Evolutionary conservation across 2,888 invertebrate species (phyloP).

Genomic region (Bimastos eiseni): DNA sequence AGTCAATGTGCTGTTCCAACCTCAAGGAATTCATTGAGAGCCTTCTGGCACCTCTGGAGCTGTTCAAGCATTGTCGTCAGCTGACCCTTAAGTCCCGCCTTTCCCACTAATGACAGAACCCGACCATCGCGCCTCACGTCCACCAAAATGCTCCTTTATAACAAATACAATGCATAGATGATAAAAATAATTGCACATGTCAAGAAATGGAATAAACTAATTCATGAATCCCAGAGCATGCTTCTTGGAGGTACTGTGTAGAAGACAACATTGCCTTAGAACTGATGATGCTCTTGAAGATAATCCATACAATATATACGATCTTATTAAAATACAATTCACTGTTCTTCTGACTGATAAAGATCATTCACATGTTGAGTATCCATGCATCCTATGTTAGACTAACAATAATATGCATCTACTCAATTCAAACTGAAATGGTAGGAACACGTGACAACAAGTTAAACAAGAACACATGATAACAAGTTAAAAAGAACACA

Average conservation of each 20-base stretch:
- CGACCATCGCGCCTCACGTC: constrained; percentile 79
- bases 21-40: constrained; percentile 89
- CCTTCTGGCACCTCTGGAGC: constrained; percentile 86
- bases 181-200: background rate
- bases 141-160: constrained; percentile 73
- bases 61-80: constrained; percentile 84
- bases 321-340: background rate
- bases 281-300: no score
- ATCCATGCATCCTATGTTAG: background rate
- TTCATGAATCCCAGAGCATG: background rate
- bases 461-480: no score
- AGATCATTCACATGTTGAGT: background rate
- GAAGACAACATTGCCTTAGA: no score
- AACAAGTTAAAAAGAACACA: no score
- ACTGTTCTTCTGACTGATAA: background rate
- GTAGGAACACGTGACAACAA: no score
- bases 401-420: background rate
- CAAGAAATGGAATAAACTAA: background rate
- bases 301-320: no score
- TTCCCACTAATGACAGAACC: constrained; percentile 74
- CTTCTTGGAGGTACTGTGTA: background rate
- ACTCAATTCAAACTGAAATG: no score
- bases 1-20: constrained; percentile 56
- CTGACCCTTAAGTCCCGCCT: constrained; percentile 73
- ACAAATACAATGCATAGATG: constrained; percentile 3